phyloP scores from a whole-genome alignment of 2,113 vertebrate genomes.

The Mellivora capensis region DNA sequence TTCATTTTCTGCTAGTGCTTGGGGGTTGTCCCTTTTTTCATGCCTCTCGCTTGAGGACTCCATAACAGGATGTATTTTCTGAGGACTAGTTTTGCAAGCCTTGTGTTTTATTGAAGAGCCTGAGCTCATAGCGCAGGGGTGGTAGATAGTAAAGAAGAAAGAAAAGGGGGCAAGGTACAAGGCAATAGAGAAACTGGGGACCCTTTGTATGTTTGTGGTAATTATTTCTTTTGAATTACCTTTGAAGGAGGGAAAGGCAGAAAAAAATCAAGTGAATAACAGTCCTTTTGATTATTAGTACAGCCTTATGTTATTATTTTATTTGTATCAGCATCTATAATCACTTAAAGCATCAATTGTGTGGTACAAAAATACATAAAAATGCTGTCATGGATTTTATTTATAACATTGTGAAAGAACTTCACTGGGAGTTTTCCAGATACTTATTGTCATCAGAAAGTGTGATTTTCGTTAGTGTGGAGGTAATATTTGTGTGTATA shows the following conservation, averaged over 20 bases:
- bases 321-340: background rate
- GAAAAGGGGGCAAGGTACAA: background rate
- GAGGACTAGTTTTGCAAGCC: background rate
- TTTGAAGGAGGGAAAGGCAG: background rate
- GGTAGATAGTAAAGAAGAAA: background rate
- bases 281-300: background rate
- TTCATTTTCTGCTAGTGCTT: background rate
- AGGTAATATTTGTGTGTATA: background rate
- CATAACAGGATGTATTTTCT: background rate
- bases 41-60: background rate
- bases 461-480: background rate
- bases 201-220: background rate
- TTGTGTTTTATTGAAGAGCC: background rate
- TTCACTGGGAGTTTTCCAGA: background rate
- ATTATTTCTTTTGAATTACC: background rate
- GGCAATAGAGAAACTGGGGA: background rate
- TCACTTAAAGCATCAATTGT: background rate
- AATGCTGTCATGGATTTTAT: background rate
- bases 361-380: background rate
- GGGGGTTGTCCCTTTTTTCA: background rate
- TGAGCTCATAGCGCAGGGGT: background rate
- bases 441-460: background rate
- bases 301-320: background rate
- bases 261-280: background rate
- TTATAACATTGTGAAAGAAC: background rate